Base-by-base conservation (phyloP, 1,140 invertebrate species). In the Drosophila lowei region DNA sequence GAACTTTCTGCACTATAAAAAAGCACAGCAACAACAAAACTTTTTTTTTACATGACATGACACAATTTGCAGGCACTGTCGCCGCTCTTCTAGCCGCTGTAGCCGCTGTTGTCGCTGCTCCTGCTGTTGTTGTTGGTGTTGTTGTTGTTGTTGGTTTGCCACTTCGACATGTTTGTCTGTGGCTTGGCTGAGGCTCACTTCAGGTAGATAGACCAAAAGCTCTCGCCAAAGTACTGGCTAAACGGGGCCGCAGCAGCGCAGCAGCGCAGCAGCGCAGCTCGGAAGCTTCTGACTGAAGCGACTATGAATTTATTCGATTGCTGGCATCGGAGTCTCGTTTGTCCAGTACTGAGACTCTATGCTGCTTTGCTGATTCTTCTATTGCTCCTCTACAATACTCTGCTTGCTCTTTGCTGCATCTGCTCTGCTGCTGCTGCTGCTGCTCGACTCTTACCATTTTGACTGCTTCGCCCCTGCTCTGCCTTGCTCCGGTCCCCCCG, bases 161-260 rank as follows among this genome's bases (percentile, higher is more conserved):
- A 79, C 77, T 84, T 86, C 80, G 80, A 84, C 80, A 77, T 84
- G 80, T 84, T 84, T 84, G 81, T 84, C 80, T 85, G 73, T 48
- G 73, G 70, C 73, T 76, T 76, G 34, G 34, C 9, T 38, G 63
- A 57, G 64, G 66, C 68, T 68, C 66, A 68, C 64, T 70, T 57
- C 50, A 70, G 66, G 66, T 70, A 68, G 4, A 25, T 25, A 25
- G 68, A 28, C 64, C 66, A 18, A 68, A 43, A 48, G 34, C 57
- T 34, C 15, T 34, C 63, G 68, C 50, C 44, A 34, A 72, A 63
- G 65, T 59, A 38, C 34, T 38, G 34, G 34, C 34, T 13, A 38
- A 38, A 38, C 34, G 34, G 11, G 4, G 11, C 34, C 4, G 11
- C 3, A 38, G 34, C 8, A 30, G 25, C 25, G 0, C 25, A 28